phyloP scores from a whole-genome alignment of 2,888 invertebrate species.

The Mimachlamys varia region DNA sequence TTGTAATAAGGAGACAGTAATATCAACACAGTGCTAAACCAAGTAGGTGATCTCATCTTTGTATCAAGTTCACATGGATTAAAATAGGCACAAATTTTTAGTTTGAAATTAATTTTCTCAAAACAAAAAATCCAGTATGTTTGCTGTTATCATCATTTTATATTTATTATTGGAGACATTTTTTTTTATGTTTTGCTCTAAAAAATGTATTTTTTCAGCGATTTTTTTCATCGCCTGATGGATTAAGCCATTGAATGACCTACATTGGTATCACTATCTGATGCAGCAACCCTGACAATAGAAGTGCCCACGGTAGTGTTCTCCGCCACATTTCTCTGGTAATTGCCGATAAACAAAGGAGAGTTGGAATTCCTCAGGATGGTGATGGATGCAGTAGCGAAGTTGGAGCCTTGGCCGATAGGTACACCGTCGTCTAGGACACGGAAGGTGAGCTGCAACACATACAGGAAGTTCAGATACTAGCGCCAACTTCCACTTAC shows the following conservation, averaged over 20 bases:
- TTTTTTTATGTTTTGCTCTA: neutral
- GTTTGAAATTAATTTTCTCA: too few relatives aligned
- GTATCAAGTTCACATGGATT: too few relatives aligned
- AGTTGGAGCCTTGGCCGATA: conserved; percentile 5
- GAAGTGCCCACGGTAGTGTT: conserved; percentile 38
- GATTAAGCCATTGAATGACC: conserved; percentile 38
- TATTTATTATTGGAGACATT: neutral
- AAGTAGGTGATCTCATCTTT: too few relatives aligned
- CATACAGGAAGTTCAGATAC: neutral
- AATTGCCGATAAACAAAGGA: conserved; percentile 59
- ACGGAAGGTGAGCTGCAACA: conserved; percentile 60
- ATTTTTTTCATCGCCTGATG: too few relatives aligned
- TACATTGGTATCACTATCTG: conserved; percentile 64
- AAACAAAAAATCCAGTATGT: too few relatives aligned
- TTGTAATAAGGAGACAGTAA: too few relatives aligned
- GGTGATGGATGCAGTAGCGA: conserved; percentile 57
- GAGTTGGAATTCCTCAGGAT: conserved; percentile 60
- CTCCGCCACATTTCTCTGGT: conserved; percentile 55
- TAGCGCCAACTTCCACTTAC: too few relatives aligned
- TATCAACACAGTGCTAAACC: too few relatives aligned
- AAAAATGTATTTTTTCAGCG: neutral
- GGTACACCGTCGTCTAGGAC: conserved; percentile 62
- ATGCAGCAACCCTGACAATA: conserved; percentile 61
- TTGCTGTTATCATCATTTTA: too few relatives aligned
- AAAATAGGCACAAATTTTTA: too few relatives aligned